Evolutionary conservation across 2,888 invertebrate genomes (phyloP).

Genomic region (Drosophila suboccidentalis): DNA sequence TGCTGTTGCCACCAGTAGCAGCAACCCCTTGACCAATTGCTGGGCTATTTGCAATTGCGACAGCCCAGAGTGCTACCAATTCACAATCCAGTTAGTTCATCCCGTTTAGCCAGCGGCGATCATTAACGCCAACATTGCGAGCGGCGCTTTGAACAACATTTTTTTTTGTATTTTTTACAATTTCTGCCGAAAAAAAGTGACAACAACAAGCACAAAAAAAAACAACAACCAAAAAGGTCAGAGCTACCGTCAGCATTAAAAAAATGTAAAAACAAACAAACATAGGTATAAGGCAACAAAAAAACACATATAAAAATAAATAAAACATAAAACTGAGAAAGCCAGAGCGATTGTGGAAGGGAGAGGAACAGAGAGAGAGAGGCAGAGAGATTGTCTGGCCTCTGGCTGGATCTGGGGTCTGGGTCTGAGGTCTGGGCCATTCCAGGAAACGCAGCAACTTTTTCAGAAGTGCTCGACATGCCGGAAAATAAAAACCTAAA

Average conservation of each 20-base stretch:
- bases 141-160: slow-evolving; percentile 62
- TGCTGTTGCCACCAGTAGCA: slow-evolving; percentile 64
- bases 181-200: slow-evolving; percentile 61
- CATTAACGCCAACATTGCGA: slow-evolving; percentile 64
- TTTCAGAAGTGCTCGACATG: slow-evolving; percentile 67
- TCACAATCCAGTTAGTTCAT: slow-evolving; percentile 18
- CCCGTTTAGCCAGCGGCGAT: slow-evolving; percentile 47
- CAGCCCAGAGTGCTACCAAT: slow-evolving; percentile 13
- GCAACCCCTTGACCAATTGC: slow-evolving; percentile 48
- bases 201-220: slow-evolving; percentile 31
- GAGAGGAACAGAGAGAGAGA: slow-evolving; percentile 9
- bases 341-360: background rate
- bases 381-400: slow-evolving; percentile 27
- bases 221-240: slow-evolving; percentile 60
- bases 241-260: slow-evolving; percentile 67
- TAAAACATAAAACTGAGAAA: slow-evolving; percentile 54
- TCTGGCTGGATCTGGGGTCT: slow-evolving; percentile 21
- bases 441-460: slow-evolving; percentile 70
- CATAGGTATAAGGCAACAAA: slow-evolving; percentile 22
- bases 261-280: slow-evolving; percentile 49
- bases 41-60: slow-evolving; percentile 61
- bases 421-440: slow-evolving; percentile 35
- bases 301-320: slow-evolving; percentile 54
- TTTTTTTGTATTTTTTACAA: slow-evolving; percentile 50
- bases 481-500: slow-evolving; percentile 40